Percentiles rank a stretch among this genome's conserved stretches.
Conservation (phyloP, 2,888 invertebrate genomes). For the Chaitophorus viminalis region DNA sequence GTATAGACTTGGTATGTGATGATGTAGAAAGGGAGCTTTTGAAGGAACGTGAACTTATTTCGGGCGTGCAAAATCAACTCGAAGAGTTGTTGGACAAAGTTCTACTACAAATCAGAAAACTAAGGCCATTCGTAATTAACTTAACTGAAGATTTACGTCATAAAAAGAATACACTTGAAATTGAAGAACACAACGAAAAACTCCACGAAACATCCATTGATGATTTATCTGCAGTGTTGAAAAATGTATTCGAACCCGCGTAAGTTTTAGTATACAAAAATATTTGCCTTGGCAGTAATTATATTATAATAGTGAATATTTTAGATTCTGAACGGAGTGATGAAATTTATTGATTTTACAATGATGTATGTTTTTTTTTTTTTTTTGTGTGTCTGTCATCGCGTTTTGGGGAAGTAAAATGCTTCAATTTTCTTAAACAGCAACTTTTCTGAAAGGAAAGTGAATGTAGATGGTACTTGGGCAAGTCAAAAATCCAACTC, state of each 20-base stretch:
- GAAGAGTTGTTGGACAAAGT: slow-evolving; percentile 79
- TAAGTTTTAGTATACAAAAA: slow-evolving; percentile 68
- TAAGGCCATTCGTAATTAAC: slow-evolving; percentile 73
- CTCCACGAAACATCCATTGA: slow-evolving; percentile 78
- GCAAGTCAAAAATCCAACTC: no score
- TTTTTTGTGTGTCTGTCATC: no score
- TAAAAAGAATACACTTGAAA: slow-evolving; percentile 81
- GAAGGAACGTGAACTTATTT: slow-evolving; percentile 82
- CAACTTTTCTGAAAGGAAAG: no score
- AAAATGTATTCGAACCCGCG: slow-evolving; percentile 74
- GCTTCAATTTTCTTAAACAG: no score
- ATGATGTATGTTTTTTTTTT: no score
- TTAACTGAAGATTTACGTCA: slow-evolving; percentile 82
- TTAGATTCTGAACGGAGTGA: no score
- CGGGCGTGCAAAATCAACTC: slow-evolving; percentile 75
- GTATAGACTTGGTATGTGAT: slow-evolving; percentile 79
- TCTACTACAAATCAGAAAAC: slow-evolving; percentile 83
- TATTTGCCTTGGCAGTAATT: no score
- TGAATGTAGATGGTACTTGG: no score
- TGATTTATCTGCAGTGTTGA: slow-evolving; percentile 76
- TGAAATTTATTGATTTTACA: no score
- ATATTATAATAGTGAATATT: no score
- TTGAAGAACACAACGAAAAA: slow-evolving; percentile 79
- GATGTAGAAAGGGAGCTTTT: slow-evolving; percentile 83
- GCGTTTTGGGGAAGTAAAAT: no score